Base-by-base conservation (phyloP, 2,888 invertebrate genomes). In the Enchytraeus crypticus region DNA sequence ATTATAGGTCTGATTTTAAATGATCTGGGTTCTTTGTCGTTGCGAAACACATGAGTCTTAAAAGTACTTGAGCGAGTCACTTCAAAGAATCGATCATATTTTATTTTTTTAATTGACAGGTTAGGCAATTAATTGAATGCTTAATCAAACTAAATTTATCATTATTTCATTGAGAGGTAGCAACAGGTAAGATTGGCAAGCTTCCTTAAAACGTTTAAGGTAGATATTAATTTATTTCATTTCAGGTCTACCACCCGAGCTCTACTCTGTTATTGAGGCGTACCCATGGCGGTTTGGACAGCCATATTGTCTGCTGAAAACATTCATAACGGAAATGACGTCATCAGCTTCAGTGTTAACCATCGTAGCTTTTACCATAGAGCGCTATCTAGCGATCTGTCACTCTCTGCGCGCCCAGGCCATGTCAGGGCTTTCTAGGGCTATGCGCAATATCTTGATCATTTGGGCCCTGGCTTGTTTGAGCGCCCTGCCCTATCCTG, bases 341-440 rank as follows among this genome's bases (percentile, higher is more conserved):
- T 88, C 90, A 0, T 91, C 92, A 79, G 90, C 90, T 1, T 92
- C 92, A 0, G 89, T 92, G 54, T 81, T 92, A 73, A 92, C 92
- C 29, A 92, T 92, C 70, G 90, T 91, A 51, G 90, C 90, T 2
- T 92, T 92, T 80, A 91, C 92, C 0, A 85, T 88, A 80, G 92
- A 92, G 81, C 84, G 92, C 49, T 81, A 91, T 81, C 81, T 92
- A 68, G 92, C 92, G 34, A 92, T 92, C 73, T 92, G 92, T 75
- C 88, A 91, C 76, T 92, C 92, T 0, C 81, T 57, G 4, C 57
- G 57, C 73, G 83, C 88, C 64, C 88, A 90, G 79, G 85, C 87
- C 43, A 88, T 91, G 85, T 88, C 89, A 0, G 88, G 89, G 1
- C 84, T 90, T 33, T 85, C 88, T 54, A 82, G 92, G n/a, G 89